A percentile compares a stretch with the other conserved stretches of the same genome.
These are phyloP conservation scores for Cryptotis parvus DNA, from an alignment of 2,113 vertebrate species.

Conservation along the genomic window DNA sequence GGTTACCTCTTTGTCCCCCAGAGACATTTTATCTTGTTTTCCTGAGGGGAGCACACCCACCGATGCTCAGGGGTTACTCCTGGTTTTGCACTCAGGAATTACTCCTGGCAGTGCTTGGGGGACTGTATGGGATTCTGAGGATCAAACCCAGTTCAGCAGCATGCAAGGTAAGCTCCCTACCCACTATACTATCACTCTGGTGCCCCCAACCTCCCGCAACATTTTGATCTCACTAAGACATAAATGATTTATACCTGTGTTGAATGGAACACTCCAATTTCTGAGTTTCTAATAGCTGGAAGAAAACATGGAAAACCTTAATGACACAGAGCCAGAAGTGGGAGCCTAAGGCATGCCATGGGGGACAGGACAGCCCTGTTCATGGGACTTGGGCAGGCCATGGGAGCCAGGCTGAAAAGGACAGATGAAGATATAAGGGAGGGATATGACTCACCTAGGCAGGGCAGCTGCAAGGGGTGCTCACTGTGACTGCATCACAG, in stretches of 20 bases:
- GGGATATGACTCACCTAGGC: no score
- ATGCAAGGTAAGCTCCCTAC: no score
- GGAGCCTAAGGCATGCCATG: not conserved
- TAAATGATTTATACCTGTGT: not conserved
- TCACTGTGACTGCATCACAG: not conserved
- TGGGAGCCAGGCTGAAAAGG: not conserved
- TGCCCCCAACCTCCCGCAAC: no score
- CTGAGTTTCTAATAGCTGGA: constrained; percentile 24
- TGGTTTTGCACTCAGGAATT: no score
- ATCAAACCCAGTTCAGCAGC: no score
- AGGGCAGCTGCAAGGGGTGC: not conserved
- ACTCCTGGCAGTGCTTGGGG: no score
- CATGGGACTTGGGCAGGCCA: rapidly evolving
- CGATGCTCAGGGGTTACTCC: no score
- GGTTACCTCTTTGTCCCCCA: no score
- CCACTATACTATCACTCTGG: no score
- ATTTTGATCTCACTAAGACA: constrained; percentile 3
- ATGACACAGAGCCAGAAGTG: not conserved
- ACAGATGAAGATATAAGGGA: not conserved
- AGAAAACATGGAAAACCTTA: not conserved
- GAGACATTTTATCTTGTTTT: no score
- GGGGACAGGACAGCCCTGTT: not conserved
- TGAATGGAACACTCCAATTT: not conserved
- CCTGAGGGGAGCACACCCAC: no score
- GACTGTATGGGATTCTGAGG: no score